Percentiles rank a stretch among this genome's conserved stretches.
Conservation (phyloP, 2,113 vertebrate genomes). For the Gobio gobio region DNA sequence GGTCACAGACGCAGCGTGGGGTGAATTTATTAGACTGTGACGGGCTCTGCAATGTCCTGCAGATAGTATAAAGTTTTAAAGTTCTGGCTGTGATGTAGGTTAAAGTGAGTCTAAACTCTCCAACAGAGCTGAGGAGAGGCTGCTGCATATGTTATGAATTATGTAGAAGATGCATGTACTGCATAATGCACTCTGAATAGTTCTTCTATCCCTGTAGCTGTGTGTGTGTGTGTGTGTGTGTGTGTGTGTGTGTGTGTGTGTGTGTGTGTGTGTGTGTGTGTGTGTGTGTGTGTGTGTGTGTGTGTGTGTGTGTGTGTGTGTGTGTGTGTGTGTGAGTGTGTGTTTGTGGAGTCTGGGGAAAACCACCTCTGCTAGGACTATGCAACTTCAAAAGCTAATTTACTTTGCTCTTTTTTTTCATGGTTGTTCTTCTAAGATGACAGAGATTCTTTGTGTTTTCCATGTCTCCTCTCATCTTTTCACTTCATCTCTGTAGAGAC, state of each 20-base stretch:
- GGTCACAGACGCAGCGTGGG: slow-evolving; percentile 30
- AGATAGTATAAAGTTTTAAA: slow-evolving; percentile 10
- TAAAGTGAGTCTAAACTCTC: slow-evolving; percentile 58
- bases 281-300: slow-evolving; percentile 8
- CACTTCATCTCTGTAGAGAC: slow-evolving; percentile 7
- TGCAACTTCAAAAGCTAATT: slow-evolving; percentile 53
- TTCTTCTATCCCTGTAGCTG: slow-evolving; percentile 4
- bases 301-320: not conserved
- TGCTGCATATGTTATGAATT: slow-evolving; percentile 62
- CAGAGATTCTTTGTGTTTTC: slow-evolving; percentile 55
- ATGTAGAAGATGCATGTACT: slow-evolving; percentile 62
- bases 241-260: not conserved
- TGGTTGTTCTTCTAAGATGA: slow-evolving; percentile 56
- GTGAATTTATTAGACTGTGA: slow-evolving; percentile 25
- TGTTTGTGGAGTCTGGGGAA: slow-evolving; percentile 14
- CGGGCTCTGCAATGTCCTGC: not conserved
- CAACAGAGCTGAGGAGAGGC: slow-evolving; percentile 38
- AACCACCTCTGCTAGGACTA: slow-evolving; percentile 39
- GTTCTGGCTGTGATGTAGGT: slow-evolving; percentile 54
- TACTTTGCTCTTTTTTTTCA: slow-evolving; percentile 48
- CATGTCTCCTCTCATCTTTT: slow-evolving; percentile 45
- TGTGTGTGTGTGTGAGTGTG: not conserved
- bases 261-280: slow-evolving; percentile 1
- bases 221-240: not conserved
- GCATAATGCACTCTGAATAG: slow-evolving; percentile 47